phyloP scores from a whole-genome alignment of 2,113 vertebrate species.

The Chroicocephalus ridibundus region DNA sequence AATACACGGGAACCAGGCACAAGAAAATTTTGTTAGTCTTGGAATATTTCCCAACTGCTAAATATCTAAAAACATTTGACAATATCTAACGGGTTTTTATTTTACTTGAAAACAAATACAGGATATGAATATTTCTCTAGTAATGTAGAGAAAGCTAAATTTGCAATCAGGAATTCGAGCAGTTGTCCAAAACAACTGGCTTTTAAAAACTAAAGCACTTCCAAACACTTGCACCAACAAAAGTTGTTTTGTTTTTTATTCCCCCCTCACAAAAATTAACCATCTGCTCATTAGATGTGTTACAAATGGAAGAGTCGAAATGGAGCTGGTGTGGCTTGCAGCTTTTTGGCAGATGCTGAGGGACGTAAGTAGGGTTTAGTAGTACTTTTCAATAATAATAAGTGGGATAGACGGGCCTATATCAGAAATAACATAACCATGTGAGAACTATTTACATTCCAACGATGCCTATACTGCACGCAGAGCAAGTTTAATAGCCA shows the following conservation, averaged over 20 bases:
- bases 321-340: background rate
- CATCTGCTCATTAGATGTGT: slow-evolving; percentile 38
- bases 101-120: slow-evolving; percentile 27
- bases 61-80: background rate
- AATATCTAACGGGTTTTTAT: background rate
- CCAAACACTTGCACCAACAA: background rate
- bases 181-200: background rate
- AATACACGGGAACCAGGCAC: background rate
- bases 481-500: background rate
- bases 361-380: background rate
- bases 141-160: background rate
- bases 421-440: background rate
- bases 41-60: background rate
- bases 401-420: background rate
- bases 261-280: background rate
- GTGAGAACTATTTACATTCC: background rate
- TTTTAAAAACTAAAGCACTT: background rate
- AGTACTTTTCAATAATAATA: background rate
- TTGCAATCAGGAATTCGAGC: background rate
- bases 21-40: background rate
- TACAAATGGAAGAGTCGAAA: background rate
- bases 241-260: slow-evolving; percentile 10
- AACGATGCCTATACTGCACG: background rate
- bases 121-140: background rate
- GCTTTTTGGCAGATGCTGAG: slow-evolving; percentile 35